Conservation (phyloP, 2,888 invertebrate species). For the Drymonia ruficornis region DNA sequence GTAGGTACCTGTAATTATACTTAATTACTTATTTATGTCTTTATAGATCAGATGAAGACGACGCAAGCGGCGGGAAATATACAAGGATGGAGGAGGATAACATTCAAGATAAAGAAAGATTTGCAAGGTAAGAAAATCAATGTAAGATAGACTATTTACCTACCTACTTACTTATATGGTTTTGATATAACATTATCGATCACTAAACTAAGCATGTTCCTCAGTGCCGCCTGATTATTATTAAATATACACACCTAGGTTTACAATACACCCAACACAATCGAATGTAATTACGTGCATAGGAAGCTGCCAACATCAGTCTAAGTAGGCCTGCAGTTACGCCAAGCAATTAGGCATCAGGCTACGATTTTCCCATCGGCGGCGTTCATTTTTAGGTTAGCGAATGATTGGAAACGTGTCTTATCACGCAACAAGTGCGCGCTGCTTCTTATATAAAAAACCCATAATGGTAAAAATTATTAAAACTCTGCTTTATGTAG, state of each 20-base stretch:
- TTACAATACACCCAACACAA: too few relatives aligned
- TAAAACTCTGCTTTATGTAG: constrained; percentile 1
- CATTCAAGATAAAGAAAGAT: constrained; percentile 98
- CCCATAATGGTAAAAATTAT: constrained; percentile 44
- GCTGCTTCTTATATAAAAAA: constrained; percentile 51
- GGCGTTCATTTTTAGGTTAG: constrained; percentile 57
- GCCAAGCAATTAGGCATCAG: constrained; percentile 3
- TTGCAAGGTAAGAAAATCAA: constrained; percentile 88
- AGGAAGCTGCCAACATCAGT: background rate
- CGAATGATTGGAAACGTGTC: constrained; percentile 82
- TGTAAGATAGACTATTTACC: background rate
- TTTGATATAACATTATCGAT: background rate
- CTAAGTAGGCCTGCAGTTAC: background rate
- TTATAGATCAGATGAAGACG: constrained; percentile 93
- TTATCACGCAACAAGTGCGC: constrained; percentile 67
- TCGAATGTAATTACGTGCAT: too few relatives aligned
- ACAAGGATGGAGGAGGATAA: constrained; percentile 97
- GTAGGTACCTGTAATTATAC: too few relatives aligned
- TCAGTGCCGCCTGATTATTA: too few relatives aligned
- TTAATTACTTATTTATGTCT: constrained; percentile 20
- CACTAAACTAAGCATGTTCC: background rate
- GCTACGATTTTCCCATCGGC: constrained; percentile 53
- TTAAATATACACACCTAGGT: too few relatives aligned
- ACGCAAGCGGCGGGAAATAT: constrained; percentile 92
- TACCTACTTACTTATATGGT: background rate